Evolutionary conservation across 2,888 invertebrate genomes (phyloP).

Genomic region (Celastrina argiolus): DNA sequence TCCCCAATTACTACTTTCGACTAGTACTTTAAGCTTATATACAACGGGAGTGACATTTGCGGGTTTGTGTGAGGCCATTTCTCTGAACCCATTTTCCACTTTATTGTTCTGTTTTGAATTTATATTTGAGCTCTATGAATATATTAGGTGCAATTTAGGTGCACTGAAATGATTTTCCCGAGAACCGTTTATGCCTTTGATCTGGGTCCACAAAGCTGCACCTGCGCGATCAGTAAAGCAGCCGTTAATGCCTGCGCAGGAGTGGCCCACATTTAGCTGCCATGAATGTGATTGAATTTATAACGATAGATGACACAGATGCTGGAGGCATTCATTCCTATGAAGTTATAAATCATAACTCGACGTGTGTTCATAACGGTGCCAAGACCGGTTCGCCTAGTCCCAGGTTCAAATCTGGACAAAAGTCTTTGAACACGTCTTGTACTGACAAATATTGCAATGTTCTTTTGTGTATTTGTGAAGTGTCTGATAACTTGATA

Average conservation of each 20-base stretch:
- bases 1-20: no score
- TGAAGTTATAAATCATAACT: conserved; percentile 38
- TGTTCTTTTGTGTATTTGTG: not conserved
- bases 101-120: not conserved
- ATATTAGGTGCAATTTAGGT: not conserved
- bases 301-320: conserved; percentile 5
- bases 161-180: not conserved
- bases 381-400: conserved; percentile 30
- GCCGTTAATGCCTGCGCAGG: not conserved
- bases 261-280: not conserved
- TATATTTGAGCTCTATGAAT: not conserved
- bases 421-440: not conserved
- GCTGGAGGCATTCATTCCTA: not conserved
- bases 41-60: no score
- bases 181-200: not conserved
- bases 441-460: conserved; percentile 5
- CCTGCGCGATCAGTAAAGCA: not conserved
- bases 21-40: no score
- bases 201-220: not conserved
- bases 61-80: no score
- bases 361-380: conserved; percentile 34
- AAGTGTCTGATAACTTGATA: conserved; percentile 1
- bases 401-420: conserved; percentile 33
- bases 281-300: conserved; percentile 17
- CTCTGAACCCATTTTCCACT: no score